Evolutionary conservation across 2,797 vertebrate genomes (phyloP).

Genomic region (Falco columbarius): DNA sequence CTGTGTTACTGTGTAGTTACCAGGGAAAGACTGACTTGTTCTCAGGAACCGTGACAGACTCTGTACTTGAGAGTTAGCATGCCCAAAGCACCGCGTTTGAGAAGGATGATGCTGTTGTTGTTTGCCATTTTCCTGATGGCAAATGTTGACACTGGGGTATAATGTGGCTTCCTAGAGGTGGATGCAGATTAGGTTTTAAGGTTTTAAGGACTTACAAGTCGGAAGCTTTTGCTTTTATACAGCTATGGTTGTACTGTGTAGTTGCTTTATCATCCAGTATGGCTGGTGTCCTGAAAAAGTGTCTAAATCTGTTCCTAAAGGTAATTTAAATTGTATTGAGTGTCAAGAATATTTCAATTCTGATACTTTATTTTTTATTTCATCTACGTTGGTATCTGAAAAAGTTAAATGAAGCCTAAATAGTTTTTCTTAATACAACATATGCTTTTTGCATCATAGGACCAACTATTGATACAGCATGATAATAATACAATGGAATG

Average conservation of each 20-base stretch:
- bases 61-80: neutral
- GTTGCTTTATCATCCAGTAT: neutral
- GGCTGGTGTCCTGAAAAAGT: neutral
- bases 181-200: neutral
- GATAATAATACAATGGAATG: conserved; percentile 71
- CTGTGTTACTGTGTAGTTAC: neutral
- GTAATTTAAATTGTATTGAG: neutral
- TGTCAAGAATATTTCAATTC: neutral
- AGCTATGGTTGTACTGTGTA: accelerated
- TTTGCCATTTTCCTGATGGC: neutral
- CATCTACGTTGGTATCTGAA: neutral
- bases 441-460: conserved; percentile 44
- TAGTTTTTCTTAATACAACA: conserved; percentile 14
- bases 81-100: neutral
- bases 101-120: neutral
- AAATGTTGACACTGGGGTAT: neutral
- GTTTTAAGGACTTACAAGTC: neutral
- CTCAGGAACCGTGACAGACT: neutral
- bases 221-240: neutral
- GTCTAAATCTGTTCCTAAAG: neutral
- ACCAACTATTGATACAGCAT: conserved; percentile 29
- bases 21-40: neutral
- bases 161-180: neutral
- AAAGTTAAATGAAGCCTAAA: neutral
- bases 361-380: neutral